A percentile compares a stretch with the other conserved stretches of the same genome.
Conservation (phyloP, 2,797 vertebrate species). For the Enteromius thamalakanensis region DNA sequence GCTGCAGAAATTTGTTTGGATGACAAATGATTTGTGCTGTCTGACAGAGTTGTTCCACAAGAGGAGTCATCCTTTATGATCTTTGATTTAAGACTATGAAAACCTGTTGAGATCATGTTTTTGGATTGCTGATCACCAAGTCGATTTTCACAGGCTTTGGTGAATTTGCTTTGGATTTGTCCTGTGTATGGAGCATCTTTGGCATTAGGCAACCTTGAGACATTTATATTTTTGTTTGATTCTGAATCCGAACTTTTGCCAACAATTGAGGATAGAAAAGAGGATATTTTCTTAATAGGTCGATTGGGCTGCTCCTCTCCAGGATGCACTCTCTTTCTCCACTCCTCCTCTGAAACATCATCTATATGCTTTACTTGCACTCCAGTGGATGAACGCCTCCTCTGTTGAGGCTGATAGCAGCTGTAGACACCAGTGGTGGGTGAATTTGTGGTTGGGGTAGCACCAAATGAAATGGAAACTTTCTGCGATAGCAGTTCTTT, state of each 20-base stretch:
- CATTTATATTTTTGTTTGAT: conserved; percentile 62
- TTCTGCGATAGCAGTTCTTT: conserved; percentile 79
- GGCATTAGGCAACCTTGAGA: not conserved
- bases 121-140: conserved; percentile 66
- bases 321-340: conserved; percentile 74
- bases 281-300: conserved; percentile 80
- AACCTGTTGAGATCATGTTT: conserved; percentile 70
- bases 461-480: conserved; percentile 74
- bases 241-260: conserved; percentile 76
- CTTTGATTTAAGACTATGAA: conserved; percentile 77
- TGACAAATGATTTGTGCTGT: conserved; percentile 56
- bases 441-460: conserved; percentile 63
- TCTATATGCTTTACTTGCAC: conserved; percentile 78
- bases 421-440: conserved; percentile 73
- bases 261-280: conserved; percentile 85
- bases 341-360: conserved; percentile 79
- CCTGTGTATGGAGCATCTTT: conserved; percentile 48
- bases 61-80: conserved; percentile 73
- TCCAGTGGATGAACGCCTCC: conserved; percentile 69
- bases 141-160: conserved; percentile 34
- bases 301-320: conserved; percentile 78
- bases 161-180: conserved; percentile 49
- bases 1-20: conserved; percentile 54
- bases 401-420: conserved; percentile 78
- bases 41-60: conserved; percentile 56